A percentile compares a stretch with the other conserved stretches of the same genome.
Conservation (phyloP, 2,888 invertebrate genomes). For the Celastrina argiolus region DNA sequence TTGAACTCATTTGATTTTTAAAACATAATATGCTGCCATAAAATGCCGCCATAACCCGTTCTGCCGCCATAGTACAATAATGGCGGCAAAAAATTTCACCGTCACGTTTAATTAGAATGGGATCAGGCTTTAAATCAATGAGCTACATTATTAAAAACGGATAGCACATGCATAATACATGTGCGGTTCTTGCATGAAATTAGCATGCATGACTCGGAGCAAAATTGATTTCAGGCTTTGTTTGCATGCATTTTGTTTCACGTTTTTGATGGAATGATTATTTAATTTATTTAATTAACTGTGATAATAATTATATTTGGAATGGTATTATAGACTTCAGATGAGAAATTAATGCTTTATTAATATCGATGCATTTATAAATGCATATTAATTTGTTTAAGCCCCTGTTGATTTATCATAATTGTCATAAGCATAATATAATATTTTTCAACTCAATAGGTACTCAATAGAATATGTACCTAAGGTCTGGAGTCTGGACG, state of each 20-base stretch:
- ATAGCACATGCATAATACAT: conserved; percentile 12
- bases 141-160: conserved; percentile 17
- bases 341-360: too few species aligned
- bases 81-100: background rate
- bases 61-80: too few species aligned
- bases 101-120: conserved; percentile 8
- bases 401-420: too few species aligned
- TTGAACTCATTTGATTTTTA: too few species aligned
- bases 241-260: conserved; percentile 10
- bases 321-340: too few species aligned
- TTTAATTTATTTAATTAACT: conserved; percentile 16
- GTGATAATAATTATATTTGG: background rate
- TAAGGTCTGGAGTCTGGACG: too few species aligned
- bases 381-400: too few species aligned
- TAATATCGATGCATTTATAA: too few species aligned
- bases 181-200: conserved; percentile 1
- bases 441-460: too few species aligned
- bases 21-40: too few species aligned
- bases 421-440: too few species aligned
- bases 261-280: background rate
- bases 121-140: conserved; percentile 10
- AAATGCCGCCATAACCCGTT: background rate
- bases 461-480: too few species aligned
- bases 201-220: conserved; percentile 6
- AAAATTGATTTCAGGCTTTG: conserved; percentile 14